Conservation (phyloP, 1,140 invertebrate species). For the Monochamus saltuarius region DNA sequence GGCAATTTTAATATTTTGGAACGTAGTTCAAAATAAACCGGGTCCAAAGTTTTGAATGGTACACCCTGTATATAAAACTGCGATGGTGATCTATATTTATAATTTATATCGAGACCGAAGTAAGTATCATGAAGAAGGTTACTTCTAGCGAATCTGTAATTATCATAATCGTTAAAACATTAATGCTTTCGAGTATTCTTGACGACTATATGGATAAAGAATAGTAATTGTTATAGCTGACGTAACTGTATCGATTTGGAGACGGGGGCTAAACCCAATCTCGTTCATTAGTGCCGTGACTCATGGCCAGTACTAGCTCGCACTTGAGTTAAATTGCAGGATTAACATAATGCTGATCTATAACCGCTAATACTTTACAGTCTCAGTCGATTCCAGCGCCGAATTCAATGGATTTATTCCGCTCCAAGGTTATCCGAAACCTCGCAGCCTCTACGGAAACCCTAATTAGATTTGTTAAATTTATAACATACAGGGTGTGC, state of each 20-base stretch:
- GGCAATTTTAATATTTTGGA: no score
- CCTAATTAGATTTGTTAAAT: no score
- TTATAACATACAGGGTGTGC: no score
- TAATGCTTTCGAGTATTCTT: background rate
- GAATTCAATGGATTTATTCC: background rate
- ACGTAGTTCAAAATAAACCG: no score
- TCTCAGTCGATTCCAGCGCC: background rate
- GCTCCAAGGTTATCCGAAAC: background rate
- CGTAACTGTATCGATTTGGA: conserved; percentile 11
- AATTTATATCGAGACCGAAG: no score
- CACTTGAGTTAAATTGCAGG: conserved; percentile 32
- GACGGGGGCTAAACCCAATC: conserved; percentile 17
- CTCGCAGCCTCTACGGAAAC: no score
- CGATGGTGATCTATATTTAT: no score
- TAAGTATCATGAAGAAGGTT: no score
- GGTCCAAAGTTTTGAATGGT: no score
- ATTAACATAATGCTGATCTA: conserved; percentile 37
- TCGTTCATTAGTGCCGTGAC: conserved; percentile 29
- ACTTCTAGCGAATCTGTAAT: no score
- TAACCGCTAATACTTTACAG: conserved; percentile 16
- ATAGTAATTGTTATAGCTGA: conserved; percentile 8
- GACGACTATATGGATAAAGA: conserved; percentile 10
- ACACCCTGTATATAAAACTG: no score
- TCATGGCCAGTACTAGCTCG: conserved; percentile 15
- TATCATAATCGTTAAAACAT: no score